These are phyloP conservation scores for Machimus atricapillus DNA, from an alignment of 2,888 invertebrate species.

Conservation along the genomic window DNA sequence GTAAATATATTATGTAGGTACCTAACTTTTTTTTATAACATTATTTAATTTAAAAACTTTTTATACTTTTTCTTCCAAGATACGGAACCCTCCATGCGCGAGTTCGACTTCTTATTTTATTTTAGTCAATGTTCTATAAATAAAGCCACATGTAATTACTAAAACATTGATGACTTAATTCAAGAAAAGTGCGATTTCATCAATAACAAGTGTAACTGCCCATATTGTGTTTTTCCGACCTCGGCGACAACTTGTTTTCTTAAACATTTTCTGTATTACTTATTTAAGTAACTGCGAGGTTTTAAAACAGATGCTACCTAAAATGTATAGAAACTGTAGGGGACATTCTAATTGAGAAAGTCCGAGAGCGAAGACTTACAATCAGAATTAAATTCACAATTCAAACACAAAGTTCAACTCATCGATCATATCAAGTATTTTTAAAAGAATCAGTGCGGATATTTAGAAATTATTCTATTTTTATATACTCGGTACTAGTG, in stretches of 20 bases:
- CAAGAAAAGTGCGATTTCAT: not conserved
- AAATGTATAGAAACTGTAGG: not conserved
- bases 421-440: not conserved
- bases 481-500: not conserved
- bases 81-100: too few species aligned
- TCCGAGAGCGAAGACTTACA: not conserved
- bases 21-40: too few species aligned
- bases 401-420: not conserved
- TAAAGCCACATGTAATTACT: not conserved
- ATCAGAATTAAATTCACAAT: not conserved
- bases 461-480: not conserved
- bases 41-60: too few species aligned
- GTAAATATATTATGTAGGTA: too few species aligned
- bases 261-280: not conserved
- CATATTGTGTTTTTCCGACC: not conserved
- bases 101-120: too few species aligned
- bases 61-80: too few species aligned
- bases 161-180: not conserved
- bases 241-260: not conserved
- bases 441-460: not conserved
- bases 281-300: not conserved
- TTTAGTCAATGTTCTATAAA: not conserved
- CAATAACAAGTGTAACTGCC: not conserved
- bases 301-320: not conserved
- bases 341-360: not conserved